Conservation (phyloP, 2,797 vertebrate genomes). For the Centropyge bicolor region DNA sequence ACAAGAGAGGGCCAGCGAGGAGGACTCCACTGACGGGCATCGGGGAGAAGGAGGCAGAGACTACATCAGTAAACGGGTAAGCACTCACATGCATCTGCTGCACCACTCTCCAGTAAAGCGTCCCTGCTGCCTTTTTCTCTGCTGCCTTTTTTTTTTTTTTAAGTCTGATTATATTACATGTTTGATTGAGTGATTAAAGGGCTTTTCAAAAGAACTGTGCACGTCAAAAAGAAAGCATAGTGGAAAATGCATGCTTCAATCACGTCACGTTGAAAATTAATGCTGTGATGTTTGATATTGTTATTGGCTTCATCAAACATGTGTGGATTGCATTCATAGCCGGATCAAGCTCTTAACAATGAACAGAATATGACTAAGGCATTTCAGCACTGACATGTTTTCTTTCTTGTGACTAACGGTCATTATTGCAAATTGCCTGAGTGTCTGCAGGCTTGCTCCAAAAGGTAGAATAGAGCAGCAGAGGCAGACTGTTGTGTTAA, state of each 20-base stretch:
- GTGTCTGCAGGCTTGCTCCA: conserved; percentile 58
- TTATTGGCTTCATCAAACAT: conserved; percentile 22
- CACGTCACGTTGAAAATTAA: conserved; percentile 14
- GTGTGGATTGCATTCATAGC: conserved; percentile 17
- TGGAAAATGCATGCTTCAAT: conserved; percentile 20
- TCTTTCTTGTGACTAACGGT: conserved; percentile 52
- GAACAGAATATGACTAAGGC: conserved; percentile 40
- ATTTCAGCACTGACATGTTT: conserved; percentile 56
- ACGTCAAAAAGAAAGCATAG: not conserved
- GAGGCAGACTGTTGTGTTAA: conserved; percentile 30
- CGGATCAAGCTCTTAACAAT: conserved; percentile 22
- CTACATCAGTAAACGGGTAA: conserved; percentile 71
- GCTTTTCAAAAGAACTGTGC: conserved; percentile 33
- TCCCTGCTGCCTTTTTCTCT: conserved; percentile 19
- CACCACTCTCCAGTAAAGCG: conserved; percentile 30
- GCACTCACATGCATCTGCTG: conserved; percentile 51
- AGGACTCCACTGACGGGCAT: conserved; percentile 72
- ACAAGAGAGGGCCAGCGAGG: conserved; percentile 65
- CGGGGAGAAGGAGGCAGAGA: conserved; percentile 73
- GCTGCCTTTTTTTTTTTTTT: conserved; percentile 41
- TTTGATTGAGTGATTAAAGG: conserved; percentile 37
- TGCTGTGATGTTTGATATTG: conserved; percentile 27
- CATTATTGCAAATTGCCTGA: conserved; percentile 66
- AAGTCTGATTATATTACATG: conserved; percentile 50
- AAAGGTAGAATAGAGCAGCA: conserved; percentile 50